Evolutionary conservation across 2,888 invertebrate genomes (phyloP).

Genomic region (Caenorhabditis afra): DNA sequence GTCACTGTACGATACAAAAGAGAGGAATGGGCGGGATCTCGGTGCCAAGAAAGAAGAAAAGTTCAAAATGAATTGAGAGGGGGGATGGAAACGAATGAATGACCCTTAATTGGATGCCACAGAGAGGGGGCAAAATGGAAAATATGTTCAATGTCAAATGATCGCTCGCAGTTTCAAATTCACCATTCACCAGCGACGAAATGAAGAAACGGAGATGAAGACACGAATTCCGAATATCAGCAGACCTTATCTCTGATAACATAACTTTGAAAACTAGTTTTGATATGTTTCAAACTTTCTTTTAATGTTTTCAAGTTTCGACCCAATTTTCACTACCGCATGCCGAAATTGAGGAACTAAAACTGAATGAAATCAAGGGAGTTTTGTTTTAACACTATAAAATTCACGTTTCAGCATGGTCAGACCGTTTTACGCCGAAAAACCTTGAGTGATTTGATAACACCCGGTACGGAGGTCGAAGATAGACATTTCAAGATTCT

Average conservation of each 20-base stretch:
- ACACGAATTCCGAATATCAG: no score
- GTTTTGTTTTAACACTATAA: conserved; percentile 23
- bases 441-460: conserved; percentile 44
- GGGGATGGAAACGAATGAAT: conserved; percentile 29
- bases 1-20: conserved; percentile 33
- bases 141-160: conserved; percentile 53
- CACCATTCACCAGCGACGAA: background rate
- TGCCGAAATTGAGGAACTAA: conserved; percentile 28
- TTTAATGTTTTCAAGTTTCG: background rate
- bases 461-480: no score
- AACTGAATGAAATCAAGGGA: background rate
- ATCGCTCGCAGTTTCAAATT: background rate
- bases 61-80: conserved; percentile 2
- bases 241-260: background rate
- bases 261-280: background rate
- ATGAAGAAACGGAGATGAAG: no score
- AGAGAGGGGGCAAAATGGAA: background rate
- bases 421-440: background rate
- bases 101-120: conserved; percentile 30
- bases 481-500: background rate
- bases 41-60: conserved; percentile 3
- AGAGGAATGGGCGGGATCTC: conserved; percentile 26
- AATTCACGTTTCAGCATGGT: conserved; percentile 11
- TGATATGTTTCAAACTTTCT: no score
- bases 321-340: background rate